Base-by-base conservation (phyloP, 2,888 invertebrate genomes). In the Petrophora chlorosata region DNA sequence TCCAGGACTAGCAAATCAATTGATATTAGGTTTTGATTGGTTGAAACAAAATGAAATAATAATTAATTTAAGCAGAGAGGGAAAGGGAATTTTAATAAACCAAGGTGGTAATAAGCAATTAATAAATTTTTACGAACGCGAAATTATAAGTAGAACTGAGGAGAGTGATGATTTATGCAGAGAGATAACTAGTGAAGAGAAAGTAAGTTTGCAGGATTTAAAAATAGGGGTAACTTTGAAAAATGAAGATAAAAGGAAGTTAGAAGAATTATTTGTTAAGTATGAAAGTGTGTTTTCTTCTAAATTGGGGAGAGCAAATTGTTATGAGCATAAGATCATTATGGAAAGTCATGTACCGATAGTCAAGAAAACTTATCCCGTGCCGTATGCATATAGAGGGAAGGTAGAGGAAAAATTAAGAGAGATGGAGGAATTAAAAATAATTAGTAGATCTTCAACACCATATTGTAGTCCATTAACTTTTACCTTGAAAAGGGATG, bases 401-500 rank as follows among this genome's bases (percentile, higher is more conserved):
- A 56, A 55, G 14, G 14, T 67, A 0, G 56, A 56, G 9, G 12
- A 23, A 10, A 61, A 61, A 28, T 22, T 62, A 9, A 12, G 8
- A 0, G 60, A 64, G 28, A 45, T 64, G 45, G 61, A 52, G 13
- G 9, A 38, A 0, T 16, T 38, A 9, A 53, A 53, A 3, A 60
- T 63, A 5, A 61, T 64, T 1, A 45, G 35, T 5, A 42, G 55
- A 2, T 7, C 25, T 1, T 13, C 56, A 0, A 57, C 53, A 0
- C 52, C 61, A 2, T 53, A 61, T 33, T 35, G 60, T 22, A 65
- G 67, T 15, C 63, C 64, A 0, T 14, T 66, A 0, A 63, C 55
- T 0, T 48, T 41, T 17, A 49, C 52, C 0, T 9, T 51, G 14
- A 56, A 49, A 34, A 32, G n/a, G 2, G 55, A 56, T 10, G 49